Evolutionary conservation across 1,140 invertebrate genomes (phyloP).

Genomic region (Drosophila nikananu): DNA sequence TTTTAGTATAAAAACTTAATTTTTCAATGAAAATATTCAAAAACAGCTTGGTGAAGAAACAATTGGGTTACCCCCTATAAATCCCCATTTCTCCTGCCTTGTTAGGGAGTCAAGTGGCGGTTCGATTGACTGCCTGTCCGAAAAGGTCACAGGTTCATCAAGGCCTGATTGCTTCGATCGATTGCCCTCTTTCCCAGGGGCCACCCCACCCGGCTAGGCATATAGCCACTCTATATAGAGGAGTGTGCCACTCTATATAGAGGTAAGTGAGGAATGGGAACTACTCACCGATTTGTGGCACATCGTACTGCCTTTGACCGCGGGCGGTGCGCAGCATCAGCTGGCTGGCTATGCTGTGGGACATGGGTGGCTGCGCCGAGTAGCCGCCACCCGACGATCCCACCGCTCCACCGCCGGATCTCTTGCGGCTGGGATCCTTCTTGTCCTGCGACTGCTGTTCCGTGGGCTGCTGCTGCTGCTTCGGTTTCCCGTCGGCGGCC

Average conservation of each 20-base stretch:
- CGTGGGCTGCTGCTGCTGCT: constrained; percentile 46
- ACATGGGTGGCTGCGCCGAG: constrained; percentile 56
- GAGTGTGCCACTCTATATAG: too few species aligned
- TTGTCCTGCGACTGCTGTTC: constrained; percentile 55
- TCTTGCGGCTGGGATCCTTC: constrained; percentile 77
- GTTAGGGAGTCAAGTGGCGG: background rate
- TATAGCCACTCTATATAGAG: background rate
- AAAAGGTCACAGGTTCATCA: constrained; percentile 29
- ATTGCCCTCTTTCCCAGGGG: constrained; percentile 11
- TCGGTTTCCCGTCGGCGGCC: constrained; percentile 18
- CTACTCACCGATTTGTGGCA: constrained; percentile 90
- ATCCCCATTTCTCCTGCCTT: background rate
- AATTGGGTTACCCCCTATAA: fast-evolving
- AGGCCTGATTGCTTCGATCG: constrained; percentile 30
- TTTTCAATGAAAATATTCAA: background rate
- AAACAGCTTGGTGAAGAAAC: background rate
- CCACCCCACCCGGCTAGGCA: background rate
- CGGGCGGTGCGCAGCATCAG: constrained; percentile 88
- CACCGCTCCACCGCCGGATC: constrained; percentile 61
- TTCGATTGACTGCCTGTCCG: constrained; percentile 10
- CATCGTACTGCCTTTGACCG: constrained; percentile 89
- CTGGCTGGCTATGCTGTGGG: constrained; percentile 86
- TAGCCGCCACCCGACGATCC: constrained; percentile 46
- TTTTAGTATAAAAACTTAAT: background rate
- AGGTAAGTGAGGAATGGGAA: background rate